Conservation (phyloP, 2,797 vertebrate genomes). For the Petrocephalus sullivani region DNA sequence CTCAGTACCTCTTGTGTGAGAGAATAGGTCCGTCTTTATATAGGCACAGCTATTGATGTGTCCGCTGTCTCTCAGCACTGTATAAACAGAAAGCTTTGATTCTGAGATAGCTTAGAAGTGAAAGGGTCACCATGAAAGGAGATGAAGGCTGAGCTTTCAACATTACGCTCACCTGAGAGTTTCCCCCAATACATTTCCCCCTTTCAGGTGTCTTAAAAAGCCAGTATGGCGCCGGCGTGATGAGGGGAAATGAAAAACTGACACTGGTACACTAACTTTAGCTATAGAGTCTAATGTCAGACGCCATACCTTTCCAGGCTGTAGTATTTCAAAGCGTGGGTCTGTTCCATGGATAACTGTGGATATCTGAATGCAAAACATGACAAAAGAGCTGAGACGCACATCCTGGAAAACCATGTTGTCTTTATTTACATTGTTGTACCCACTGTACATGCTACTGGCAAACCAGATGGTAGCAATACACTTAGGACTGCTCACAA, state of each 20-base stretch:
- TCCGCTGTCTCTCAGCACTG: background rate
- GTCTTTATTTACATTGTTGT: background rate
- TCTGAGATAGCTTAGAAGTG: background rate
- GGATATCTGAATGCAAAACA: background rate
- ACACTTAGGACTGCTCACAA: background rate
- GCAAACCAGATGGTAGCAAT: background rate
- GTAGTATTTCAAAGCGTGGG: conserved; percentile 22
- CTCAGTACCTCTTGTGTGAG: background rate
- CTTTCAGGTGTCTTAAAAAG: background rate
- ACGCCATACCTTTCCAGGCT: background rate
- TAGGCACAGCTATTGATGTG: background rate
- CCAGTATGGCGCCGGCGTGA: background rate
- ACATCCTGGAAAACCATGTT: background rate
- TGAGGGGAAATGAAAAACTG: background rate
- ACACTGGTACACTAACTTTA: background rate
- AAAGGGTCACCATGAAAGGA: background rate
- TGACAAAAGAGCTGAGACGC: background rate
- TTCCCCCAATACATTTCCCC: background rate
- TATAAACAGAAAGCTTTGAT: background rate
- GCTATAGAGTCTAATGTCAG: background rate
- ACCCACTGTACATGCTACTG: background rate
- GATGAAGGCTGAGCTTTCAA: background rate
- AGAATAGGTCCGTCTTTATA: background rate
- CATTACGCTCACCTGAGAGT: background rate
- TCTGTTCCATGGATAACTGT: background rate